Percentiles rank a stretch among this genome's conserved stretches.
Evolutionary conservation across 2,113 vertebrate species (phyloP).

Genomic region (Noctilio leporinus): DNA sequence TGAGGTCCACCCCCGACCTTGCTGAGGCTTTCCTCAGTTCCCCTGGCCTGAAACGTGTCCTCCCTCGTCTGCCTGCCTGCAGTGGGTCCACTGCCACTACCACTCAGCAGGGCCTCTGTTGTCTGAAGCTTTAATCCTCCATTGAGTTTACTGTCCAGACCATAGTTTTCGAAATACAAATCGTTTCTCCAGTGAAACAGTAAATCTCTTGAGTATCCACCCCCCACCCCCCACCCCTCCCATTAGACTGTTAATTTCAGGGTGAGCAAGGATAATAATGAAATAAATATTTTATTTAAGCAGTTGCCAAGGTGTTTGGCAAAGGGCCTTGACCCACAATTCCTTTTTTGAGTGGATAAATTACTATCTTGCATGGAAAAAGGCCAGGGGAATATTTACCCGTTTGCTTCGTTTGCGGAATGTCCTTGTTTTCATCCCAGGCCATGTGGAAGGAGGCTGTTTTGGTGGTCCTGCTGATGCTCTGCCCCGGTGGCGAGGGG

Average conservation of each 20-base stretch:
- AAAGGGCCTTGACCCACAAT: neutral
- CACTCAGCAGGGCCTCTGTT: neutral
- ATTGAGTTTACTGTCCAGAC: neutral
- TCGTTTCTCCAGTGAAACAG: neutral
- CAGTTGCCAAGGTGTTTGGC: neutral
- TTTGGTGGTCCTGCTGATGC: slow-evolving; percentile 64
- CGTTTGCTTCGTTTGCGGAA: neutral
- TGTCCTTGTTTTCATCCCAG: slow-evolving; percentile 34
- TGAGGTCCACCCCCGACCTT: neutral
- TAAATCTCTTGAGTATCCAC: neutral
- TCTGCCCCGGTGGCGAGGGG: slow-evolving; percentile 70
- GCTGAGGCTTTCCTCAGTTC: neutral
- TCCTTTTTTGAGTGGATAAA: neutral
- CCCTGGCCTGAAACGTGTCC: neutral
- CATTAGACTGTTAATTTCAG: neutral
- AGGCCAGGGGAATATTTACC: neutral
- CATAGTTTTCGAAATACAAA: neutral
- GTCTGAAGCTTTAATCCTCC: neutral
- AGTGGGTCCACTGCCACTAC: neutral
- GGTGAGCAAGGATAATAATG: neutral
- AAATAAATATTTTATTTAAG: neutral
- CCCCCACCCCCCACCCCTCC: too few relatives aligned
- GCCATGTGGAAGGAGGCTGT: slow-evolving; percentile 46
- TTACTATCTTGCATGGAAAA: neutral
- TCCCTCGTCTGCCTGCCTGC: neutral